Conservation (phyloP, 2,888 invertebrate species). For the Hyles lineata region DNA sequence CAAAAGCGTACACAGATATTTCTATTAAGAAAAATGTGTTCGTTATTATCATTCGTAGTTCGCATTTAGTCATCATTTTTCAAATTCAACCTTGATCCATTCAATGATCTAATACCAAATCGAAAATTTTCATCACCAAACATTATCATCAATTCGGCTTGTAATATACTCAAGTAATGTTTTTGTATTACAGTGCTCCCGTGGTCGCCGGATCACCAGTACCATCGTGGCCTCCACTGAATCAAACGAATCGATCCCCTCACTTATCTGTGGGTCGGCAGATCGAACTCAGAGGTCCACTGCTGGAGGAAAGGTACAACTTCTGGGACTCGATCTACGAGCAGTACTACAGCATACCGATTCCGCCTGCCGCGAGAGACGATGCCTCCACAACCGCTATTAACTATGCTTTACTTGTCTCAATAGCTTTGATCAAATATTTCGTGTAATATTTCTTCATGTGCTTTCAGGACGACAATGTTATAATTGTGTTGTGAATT, state of each 20-base stretch:
- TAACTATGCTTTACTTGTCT: not conserved
- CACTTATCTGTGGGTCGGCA: conserved; percentile 20
- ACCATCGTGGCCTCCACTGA: conserved; percentile 25
- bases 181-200: conserved; percentile 27
- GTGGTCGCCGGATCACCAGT: conserved; percentile 6
- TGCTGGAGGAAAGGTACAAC: conserved; percentile 1
- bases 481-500: too few relatives aligned
- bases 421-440: not conserved
- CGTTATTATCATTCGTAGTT: too few relatives aligned
- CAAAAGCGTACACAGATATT: too few relatives aligned
- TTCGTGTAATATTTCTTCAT: not conserved
- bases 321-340: conserved; percentile 29
- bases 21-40: too few relatives aligned
- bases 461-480: too few relatives aligned
- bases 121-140: too few relatives aligned
- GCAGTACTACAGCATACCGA: conserved; percentile 18
- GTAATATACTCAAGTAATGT: not conserved
- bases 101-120: too few relatives aligned
- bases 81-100: too few relatives aligned
- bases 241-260: conserved; percentile 13
- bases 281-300: conserved; percentile 12
- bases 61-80: too few relatives aligned
- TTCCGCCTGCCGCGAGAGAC: not conserved
- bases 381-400: not conserved
- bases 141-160: not conserved